Percentiles rank a stretch among this genome's conserved stretches.
These are phyloP conservation scores for Notodonta dromedarius DNA, from an alignment of 2,888 invertebrate genomes.

Conservation along the genomic window DNA sequence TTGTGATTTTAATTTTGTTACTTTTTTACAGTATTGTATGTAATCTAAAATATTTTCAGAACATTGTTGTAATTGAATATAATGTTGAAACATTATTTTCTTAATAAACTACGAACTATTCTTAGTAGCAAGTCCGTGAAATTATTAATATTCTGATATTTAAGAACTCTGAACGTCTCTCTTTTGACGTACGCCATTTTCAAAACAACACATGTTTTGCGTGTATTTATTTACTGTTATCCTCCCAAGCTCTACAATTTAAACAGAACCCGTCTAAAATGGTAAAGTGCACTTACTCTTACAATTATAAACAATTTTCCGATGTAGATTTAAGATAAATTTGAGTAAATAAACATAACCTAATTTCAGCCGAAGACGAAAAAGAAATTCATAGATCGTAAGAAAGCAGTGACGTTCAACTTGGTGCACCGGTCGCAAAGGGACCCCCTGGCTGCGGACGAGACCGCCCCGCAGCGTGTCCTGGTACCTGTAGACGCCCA, in stretches of 20 bases:
- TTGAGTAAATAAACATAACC: slow-evolving; percentile 32
- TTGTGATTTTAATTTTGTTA: too few relatives aligned
- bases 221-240: slow-evolving; percentile 27
- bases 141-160: too few relatives aligned
- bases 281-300: slow-evolving; percentile 42
- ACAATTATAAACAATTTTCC: background rate
- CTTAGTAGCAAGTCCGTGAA: too few relatives aligned
- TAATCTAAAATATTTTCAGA: too few relatives aligned
- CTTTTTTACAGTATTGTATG: too few relatives aligned
- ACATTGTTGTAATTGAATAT: too few relatives aligned
- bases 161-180: background rate
- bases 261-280: slow-evolving; percentile 38
- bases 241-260: slow-evolving; percentile 5
- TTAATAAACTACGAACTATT: too few relatives aligned
- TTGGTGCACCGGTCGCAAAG: slow-evolving; percentile 97
- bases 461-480: slow-evolving; percentile 94
- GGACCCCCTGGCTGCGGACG: slow-evolving; percentile 95
- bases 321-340: background rate
- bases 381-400: slow-evolving; percentile 95
- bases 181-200: slow-evolving; percentile 43
- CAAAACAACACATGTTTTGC: slow-evolving; percentile 72
- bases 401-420: slow-evolving; percentile 95
- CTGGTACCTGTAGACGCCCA: slow-evolving; percentile 86
- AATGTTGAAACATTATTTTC: too few relatives aligned
- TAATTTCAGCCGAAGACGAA: slow-evolving; percentile 86